Percentiles rank a stretch among this genome's conserved stretches.
Evolutionary conservation across 2,888 invertebrate genomes (phyloP).

Genomic region (Cerceris rybyensis): DNA sequence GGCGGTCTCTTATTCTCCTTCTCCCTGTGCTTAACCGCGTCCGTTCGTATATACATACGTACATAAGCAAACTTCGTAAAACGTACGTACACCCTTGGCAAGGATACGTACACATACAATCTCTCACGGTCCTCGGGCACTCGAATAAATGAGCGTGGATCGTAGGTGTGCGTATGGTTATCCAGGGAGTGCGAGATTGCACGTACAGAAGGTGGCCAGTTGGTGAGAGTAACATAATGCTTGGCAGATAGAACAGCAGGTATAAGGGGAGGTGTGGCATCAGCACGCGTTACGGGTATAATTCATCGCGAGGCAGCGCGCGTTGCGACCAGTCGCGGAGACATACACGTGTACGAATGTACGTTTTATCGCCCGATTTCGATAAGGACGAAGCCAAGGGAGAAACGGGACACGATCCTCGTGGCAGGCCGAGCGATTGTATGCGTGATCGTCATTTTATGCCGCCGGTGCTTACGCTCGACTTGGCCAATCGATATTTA

Average conservation of each 20-base stretch:
- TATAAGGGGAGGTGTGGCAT: conserved; percentile 74
- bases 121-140: conserved; percentile 21
- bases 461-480: not conserved
- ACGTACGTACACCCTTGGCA: too few species aligned
- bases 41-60: conserved; percentile 1
- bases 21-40: conserved; percentile 52
- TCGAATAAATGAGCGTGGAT: conserved; percentile 62
- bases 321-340: conserved; percentile 45
- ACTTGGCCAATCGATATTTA: conserved; percentile 63
- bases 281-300: conserved; percentile 77
- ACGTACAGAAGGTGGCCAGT: conserved; percentile 35
- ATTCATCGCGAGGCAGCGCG: conserved; percentile 68
- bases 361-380: conserved; percentile 67
- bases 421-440: not conserved
- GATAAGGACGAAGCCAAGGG: conserved; percentile 57
- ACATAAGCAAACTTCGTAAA: too few species aligned
- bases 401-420: conserved; percentile 31
- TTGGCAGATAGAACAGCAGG: conserved; percentile 66
- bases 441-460: conserved; percentile 22
- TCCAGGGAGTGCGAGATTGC: not conserved
- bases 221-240: conserved; percentile 68
- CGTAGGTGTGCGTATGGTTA: conserved; percentile 1
- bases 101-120: too few species aligned
- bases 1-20: conserved; percentile 50
- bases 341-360: conserved; percentile 69